Evolutionary conservation across 2,888 invertebrate genomes (phyloP).

Genomic region (Luperina testacea): DNA sequence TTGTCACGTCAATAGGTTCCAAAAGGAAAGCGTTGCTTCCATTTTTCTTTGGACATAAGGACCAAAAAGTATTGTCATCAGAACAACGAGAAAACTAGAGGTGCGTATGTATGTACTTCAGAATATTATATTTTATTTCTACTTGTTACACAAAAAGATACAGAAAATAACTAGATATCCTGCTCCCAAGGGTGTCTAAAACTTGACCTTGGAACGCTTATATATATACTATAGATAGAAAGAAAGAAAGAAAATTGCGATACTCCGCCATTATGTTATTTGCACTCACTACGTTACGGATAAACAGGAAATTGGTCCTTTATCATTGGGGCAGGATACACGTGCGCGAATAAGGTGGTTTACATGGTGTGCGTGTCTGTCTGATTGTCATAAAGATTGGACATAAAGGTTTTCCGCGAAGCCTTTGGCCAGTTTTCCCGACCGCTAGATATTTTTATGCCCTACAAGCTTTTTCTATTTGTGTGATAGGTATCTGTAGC

Average conservation of each 20-base stretch:
- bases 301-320: constrained; percentile 9
- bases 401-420: background rate
- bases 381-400: background rate
- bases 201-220: constrained; percentile 1
- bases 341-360: constrained; percentile 3
- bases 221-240: background rate
- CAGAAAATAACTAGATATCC: constrained; percentile 3
- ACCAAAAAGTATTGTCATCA: background rate
- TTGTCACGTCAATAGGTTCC: too few relatives aligned
- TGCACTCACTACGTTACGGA: constrained; percentile 3
- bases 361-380: background rate
- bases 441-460: background rate
- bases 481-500: background rate
- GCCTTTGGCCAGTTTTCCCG: background rate
- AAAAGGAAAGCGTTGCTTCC: too few relatives aligned
- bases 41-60: background rate
- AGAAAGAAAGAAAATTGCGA: too few relatives aligned
- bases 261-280: background rate
- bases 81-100: background rate
- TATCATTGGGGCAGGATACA: background rate
- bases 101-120: background rate
- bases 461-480: background rate
- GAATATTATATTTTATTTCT: background rate
- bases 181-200: background rate
- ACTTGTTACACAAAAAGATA: background rate